Percentiles rank a stretch among this genome's conserved stretches.
These are phyloP conservation scores for Chironomus striatipennis DNA, from an alignment of 1,140 invertebrate genomes.

Conservation along the genomic window DNA sequence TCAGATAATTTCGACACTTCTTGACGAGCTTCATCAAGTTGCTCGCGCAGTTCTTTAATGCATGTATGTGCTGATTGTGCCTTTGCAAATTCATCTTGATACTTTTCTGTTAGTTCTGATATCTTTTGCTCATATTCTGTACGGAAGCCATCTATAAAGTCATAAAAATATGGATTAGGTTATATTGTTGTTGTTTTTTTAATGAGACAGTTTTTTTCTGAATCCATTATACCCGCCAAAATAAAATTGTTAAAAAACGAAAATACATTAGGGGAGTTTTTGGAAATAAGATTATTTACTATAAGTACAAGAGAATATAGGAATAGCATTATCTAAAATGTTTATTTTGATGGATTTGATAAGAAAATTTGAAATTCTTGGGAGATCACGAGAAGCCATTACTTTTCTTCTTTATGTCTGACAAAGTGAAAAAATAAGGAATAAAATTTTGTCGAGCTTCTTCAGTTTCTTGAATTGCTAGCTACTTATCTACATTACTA, in stretches of 20 bases:
- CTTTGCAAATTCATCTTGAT: conserved; percentile 53
- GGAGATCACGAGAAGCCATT: conserved; percentile 24
- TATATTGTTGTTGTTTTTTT: conserved; percentile 25
- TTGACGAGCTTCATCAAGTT: conserved; percentile 48
- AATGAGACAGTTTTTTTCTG: too few relatives aligned
- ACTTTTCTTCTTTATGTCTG: conserved; percentile 24
- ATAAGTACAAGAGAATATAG: too few relatives aligned
- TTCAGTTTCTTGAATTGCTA: background rate
- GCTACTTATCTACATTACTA: background rate
- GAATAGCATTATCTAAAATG: too few relatives aligned
- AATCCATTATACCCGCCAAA: too few relatives aligned
- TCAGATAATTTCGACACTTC: conserved; percentile 56
- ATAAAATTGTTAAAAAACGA: too few relatives aligned
- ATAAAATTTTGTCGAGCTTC: background rate
- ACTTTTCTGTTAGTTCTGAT: conserved; percentile 49
- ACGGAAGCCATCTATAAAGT: conserved; percentile 48
- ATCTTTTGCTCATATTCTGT: conserved; percentile 48
- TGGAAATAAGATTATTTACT: too few relatives aligned
- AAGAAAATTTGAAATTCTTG: conserved; percentile 25
- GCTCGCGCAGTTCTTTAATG: conserved; percentile 49
- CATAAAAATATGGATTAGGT: conserved; percentile 27
- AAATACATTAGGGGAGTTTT: too few relatives aligned
- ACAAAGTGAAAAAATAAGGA: conserved; percentile 21
- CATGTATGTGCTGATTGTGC: conserved; percentile 52
- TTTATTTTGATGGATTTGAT: conserved; percentile 21